These are phyloP conservation scores for Eugnorisma glareosa DNA, from an alignment of 2,888 invertebrate species.

Conservation along the genomic window DNA sequence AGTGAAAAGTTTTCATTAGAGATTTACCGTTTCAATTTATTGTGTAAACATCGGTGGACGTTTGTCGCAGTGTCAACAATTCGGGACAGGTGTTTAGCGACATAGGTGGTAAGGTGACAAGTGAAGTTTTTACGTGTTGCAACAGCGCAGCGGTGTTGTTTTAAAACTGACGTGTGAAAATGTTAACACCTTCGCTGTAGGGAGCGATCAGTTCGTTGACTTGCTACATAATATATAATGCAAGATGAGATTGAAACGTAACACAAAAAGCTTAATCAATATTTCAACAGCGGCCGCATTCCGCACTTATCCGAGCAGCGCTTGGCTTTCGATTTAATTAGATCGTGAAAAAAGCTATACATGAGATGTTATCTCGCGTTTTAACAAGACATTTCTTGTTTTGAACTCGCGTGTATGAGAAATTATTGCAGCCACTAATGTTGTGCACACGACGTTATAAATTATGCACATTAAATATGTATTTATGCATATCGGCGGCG, in stretches of 20 bases:
- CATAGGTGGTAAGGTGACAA: slow-evolving; percentile 78
- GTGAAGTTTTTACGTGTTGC: slow-evolving; percentile 73
- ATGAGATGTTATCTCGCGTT: slow-evolving; percentile 60
- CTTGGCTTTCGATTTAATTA: slow-evolving; percentile 83
- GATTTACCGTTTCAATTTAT: slow-evolving; percentile 81
- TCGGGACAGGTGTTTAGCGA: slow-evolving; percentile 75
- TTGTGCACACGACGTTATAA: slow-evolving; percentile 31
- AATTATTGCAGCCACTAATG: slow-evolving; percentile 46
- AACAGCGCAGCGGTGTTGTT: slow-evolving; percentile 67
- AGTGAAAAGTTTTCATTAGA: slow-evolving; percentile 70
- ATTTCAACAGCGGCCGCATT: slow-evolving; percentile 84
- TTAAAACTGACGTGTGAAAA: slow-evolving; percentile 71
- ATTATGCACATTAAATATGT: slow-evolving; percentile 56
- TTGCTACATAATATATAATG: slow-evolving; percentile 67
- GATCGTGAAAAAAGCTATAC: slow-evolving; percentile 79
- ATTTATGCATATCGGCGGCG: slow-evolving; percentile 53
- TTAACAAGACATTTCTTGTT: slow-evolving; percentile 60
- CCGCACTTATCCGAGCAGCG: slow-evolving; percentile 77
- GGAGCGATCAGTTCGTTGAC: slow-evolving; percentile 71
- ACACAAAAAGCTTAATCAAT: slow-evolving; percentile 81
- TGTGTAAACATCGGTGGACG: slow-evolving; percentile 74
- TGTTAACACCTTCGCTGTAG: slow-evolving; percentile 58
- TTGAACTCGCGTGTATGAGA: slow-evolving; percentile 43
- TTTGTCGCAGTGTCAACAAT: slow-evolving; percentile 77
- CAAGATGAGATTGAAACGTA: slow-evolving; percentile 69